Percentiles rank a stretch among this genome's conserved stretches.
phyloP scores from a whole-genome alignment of 2,797 vertebrate genomes.

The Phaenicophaeus curvirostris region DNA sequence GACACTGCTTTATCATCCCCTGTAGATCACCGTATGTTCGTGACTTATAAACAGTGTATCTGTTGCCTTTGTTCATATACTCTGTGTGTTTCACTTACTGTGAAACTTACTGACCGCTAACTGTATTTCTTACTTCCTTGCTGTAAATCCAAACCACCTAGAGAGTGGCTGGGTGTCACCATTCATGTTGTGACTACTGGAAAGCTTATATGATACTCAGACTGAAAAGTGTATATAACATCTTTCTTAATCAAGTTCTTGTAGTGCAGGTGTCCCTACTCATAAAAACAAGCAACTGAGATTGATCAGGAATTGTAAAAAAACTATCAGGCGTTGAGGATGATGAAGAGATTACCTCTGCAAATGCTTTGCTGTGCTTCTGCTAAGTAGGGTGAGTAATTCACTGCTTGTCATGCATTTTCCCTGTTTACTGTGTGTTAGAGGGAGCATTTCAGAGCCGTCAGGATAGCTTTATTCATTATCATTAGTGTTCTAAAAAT shows the following conservation, averaged over 20 bases:
- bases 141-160: neutral
- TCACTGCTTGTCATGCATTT: neutral
- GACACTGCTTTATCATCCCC: too few relatives aligned
- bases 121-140: neutral
- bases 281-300: neutral
- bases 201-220: neutral
- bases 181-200: neutral
- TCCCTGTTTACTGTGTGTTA: neutral
- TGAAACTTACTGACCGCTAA: neutral
- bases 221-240: neutral
- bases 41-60: too few relatives aligned
- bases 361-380: neutral
- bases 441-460: neutral
- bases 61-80: too few relatives aligned
- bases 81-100: too few relatives aligned
- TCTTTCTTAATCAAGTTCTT: neutral
- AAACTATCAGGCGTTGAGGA: neutral
- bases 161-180: neutral
- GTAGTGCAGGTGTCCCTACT: neutral
- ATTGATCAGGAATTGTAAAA: neutral
- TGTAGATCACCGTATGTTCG: too few relatives aligned
- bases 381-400: neutral
- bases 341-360: neutral
- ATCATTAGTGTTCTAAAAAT: constrained; percentile 36
- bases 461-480: constrained; percentile 2